Conservation (phyloP, 2,113 vertebrate species). For the Suricata suricatta region DNA sequence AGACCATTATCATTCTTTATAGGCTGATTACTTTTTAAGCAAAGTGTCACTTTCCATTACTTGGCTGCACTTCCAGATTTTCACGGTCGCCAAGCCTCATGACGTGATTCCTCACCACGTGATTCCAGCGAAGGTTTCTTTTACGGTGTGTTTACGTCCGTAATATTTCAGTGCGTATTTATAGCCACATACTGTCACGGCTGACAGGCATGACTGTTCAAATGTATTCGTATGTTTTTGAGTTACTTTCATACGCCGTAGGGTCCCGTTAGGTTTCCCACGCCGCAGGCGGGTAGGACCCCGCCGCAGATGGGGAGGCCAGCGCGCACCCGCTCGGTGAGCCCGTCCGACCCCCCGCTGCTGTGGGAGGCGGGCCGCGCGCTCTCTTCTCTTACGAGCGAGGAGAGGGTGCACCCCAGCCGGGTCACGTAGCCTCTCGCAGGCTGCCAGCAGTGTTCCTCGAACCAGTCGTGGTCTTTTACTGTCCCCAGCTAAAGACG, state of each 20-base stretch:
- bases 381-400: fast-evolving
- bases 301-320: neutral
- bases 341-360: neutral
- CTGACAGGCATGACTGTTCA: neutral
- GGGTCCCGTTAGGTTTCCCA: neutral
- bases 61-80: neutral
- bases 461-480: neutral
- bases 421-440: neutral
- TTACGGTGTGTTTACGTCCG: neutral
- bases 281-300: neutral
- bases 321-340: fast-evolving
- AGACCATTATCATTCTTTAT: neutral
- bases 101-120: neutral
- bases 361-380: no score
- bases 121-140: neutral
- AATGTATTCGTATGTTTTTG: neutral
- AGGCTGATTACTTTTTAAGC: neutral
- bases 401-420: neutral
- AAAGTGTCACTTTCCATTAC: neutral
- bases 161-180: neutral
- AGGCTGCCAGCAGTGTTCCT: neutral
- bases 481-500: neutral
- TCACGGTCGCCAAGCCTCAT: neutral
- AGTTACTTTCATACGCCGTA: neutral
- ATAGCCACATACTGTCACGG: fast-evolving